Percentiles rank a stretch among this genome's conserved stretches.
These are phyloP conservation scores for Acanthochromis polyacanthus DNA, from an alignment of 2,113 vertebrate genomes.

Conservation along the genomic window DNA sequence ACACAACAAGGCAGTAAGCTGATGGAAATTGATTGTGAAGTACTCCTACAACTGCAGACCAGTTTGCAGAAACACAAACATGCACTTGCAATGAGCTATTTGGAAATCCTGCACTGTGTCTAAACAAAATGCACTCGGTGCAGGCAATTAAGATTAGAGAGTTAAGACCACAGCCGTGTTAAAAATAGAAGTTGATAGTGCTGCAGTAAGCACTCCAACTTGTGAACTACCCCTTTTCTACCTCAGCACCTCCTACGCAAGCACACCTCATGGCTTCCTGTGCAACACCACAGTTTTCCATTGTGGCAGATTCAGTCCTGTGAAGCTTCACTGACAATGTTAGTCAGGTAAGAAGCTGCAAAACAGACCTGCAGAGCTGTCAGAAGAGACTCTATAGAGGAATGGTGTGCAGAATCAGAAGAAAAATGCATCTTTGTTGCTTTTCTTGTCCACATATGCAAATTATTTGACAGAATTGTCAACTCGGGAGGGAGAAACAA, in stretches of 20 bases:
- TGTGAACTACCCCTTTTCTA: conserved; percentile 69
- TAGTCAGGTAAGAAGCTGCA: conserved; percentile 40
- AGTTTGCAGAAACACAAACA: neutral
- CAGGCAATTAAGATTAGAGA: conserved; percentile 61
- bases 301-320: conserved; percentile 52
- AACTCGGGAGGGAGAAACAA: neutral
- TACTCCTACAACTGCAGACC: neutral
- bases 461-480: neutral
- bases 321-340: conserved; percentile 30
- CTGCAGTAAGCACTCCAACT: conserved; percentile 70
- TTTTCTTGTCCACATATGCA: neutral
- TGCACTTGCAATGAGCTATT: neutral
- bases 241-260: conserved; percentile 76
- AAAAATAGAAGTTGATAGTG: conserved; percentile 77
- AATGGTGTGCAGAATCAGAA: neutral
- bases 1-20: neutral
- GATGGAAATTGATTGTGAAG: neutral
- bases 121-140: conserved; percentile 35
- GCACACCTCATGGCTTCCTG: conserved; percentile 78
- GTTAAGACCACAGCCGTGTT: conserved; percentile 61
- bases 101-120: conserved; percentile 37
- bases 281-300: conserved; percentile 81
- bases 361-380: neutral
- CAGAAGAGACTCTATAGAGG: neutral
- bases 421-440: neutral